These are phyloP conservation scores for Theocolax elegans DNA, from an alignment of 1,140 invertebrate species.

Conservation along the genomic window DNA sequence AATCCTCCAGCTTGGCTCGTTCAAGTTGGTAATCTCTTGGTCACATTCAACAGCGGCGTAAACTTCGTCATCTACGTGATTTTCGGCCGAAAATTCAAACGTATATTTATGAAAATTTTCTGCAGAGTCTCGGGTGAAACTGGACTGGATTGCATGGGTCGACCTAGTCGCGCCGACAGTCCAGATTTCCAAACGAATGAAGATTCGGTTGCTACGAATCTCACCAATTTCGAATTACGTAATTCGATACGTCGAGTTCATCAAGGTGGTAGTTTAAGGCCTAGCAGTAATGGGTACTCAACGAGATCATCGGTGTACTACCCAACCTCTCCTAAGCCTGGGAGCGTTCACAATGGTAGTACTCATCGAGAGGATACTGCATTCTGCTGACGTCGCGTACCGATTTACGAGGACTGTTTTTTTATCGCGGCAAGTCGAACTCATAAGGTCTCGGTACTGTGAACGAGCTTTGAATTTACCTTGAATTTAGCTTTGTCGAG, in stretches of 20 bases:
- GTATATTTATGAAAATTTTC: constrained; percentile 88
- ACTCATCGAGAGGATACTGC: constrained; percentile 32
- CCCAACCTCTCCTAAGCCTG: constrained; percentile 63
- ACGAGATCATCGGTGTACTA: constrained; percentile 77
- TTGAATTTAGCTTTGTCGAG: no score
- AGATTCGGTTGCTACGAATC: constrained; percentile 83
- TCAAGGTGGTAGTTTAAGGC: neutral
- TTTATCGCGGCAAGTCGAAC: no score
- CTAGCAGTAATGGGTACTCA: neutral
- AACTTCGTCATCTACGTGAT: constrained; percentile 98
- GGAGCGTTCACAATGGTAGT: constrained; percentile 1
- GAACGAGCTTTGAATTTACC: no score
- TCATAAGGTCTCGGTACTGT: no score
- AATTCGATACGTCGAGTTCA: constrained; percentile 70
- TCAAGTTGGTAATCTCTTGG: constrained; percentile 89
- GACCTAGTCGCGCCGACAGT: constrained; percentile 74
- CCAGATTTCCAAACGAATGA: constrained; percentile 80
- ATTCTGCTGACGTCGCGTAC: constrained; percentile 42
- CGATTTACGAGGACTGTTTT: neutral
- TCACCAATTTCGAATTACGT: constrained; percentile 68
- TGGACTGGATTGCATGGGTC: constrained; percentile 47
- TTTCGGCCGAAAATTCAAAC: constrained; percentile 95
- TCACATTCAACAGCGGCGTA: constrained; percentile 95
- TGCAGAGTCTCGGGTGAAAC: constrained; percentile 73
- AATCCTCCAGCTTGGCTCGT: constrained; percentile 72